Evolutionary conservation across 2,888 invertebrate species (phyloP).

Genomic region (Pheosia tremula): DNA sequence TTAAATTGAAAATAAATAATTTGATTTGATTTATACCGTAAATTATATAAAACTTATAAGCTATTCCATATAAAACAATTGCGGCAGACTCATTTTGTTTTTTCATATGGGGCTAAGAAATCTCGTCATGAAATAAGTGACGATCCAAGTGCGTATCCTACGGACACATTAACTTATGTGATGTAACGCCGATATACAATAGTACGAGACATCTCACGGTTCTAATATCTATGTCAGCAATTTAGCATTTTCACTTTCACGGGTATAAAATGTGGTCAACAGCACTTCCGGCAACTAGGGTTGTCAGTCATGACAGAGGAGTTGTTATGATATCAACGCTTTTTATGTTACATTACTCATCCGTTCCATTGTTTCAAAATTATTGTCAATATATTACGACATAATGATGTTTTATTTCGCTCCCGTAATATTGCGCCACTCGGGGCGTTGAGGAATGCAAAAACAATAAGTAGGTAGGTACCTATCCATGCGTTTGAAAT

Average conservation of each 20-base stretch:
- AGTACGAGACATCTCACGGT: slow-evolving; percentile 70
- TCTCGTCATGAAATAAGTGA: too few relatives aligned
- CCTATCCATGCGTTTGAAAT: slow-evolving; percentile 20
- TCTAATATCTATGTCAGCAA: slow-evolving; percentile 57
- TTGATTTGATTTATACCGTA: too few relatives aligned
- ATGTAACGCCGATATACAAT: slow-evolving; percentile 46
- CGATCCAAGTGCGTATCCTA: slow-evolving; percentile 7
- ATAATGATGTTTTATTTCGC: slow-evolving; percentile 37
- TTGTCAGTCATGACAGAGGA: slow-evolving; percentile 32
- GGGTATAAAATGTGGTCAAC: slow-evolving; percentile 47
- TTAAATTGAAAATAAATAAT: too few relatives aligned
- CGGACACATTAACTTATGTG: slow-evolving; percentile 35
- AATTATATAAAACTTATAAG: too few relatives aligned
- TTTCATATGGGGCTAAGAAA: too few relatives aligned
- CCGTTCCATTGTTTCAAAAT: slow-evolving; percentile 41
- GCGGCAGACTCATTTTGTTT: too few relatives aligned
- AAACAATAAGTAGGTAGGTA: slow-evolving; percentile 17
- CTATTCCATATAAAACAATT: too few relatives aligned
- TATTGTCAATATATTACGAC: slow-evolving; percentile 40
- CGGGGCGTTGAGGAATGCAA: slow-evolving; percentile 34
- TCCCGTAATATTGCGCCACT: slow-evolving; percentile 39
- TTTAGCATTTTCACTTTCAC: slow-evolving; percentile 73
- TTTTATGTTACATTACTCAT: slow-evolving; percentile 23
- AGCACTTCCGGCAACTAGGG: slow-evolving; percentile 51
- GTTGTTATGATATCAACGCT: slow-evolving; percentile 20